Percentiles rank a stretch among this genome's conserved stretches.
Conservation (phyloP, 2,113 vertebrate species). For the Bos javanicus region DNA sequence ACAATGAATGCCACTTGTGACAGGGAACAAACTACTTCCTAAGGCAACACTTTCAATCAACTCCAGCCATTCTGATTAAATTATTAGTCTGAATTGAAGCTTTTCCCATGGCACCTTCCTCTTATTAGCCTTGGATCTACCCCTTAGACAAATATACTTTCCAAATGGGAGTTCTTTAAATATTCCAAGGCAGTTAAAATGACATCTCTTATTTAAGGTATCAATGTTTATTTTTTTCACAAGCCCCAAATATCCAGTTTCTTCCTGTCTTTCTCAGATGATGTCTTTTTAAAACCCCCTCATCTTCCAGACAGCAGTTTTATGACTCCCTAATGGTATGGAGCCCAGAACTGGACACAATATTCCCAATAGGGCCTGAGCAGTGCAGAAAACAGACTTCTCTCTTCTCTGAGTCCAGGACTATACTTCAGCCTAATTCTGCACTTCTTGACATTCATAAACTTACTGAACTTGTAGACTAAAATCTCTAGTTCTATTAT, state of each 20-base stretch:
- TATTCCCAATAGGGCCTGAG: no score
- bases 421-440: not conserved
- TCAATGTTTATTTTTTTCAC: not conserved
- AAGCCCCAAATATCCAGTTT: not conserved
- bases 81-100: not conserved
- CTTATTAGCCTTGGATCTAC: not conserved
- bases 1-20: not conserved
- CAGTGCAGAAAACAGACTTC: not conserved
- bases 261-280: not conserved
- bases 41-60: not conserved
- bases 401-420: not conserved
- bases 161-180: not conserved
- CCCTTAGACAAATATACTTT: not conserved
- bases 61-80: not conserved
- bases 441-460: not conserved
- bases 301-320: not conserved
- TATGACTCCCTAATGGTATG: not conserved
- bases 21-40: not conserved
- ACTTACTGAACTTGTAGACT: not conserved
- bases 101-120: not conserved
- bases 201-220: not conserved
- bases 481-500: not conserved
- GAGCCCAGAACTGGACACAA: not conserved
- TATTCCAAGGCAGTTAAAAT: not conserved
- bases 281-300: not conserved